Evolutionary conservation across 2,888 invertebrate genomes (phyloP).

Genomic region (Noctua janthina): DNA sequence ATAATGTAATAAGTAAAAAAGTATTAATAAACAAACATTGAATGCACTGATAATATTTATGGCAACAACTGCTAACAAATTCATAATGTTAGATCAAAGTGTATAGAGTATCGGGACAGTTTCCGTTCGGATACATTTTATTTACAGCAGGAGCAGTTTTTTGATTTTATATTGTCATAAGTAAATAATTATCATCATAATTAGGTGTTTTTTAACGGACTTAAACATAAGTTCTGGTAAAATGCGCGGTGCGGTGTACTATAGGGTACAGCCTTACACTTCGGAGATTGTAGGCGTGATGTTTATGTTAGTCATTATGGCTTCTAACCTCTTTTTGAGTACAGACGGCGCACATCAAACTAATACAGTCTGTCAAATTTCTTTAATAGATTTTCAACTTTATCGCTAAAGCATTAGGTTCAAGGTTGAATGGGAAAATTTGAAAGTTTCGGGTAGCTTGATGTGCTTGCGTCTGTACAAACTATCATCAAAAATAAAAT

Average conservation of each 20-base stretch:
- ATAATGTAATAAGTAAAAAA: not conserved
- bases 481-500: too few species aligned
- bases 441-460: too few species aligned
- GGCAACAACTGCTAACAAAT: not conserved
- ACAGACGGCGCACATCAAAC: too few species aligned
- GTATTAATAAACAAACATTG: not conserved
- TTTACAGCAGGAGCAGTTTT: not conserved
- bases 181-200: not conserved
- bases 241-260: not conserved
- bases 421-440: too few species aligned
- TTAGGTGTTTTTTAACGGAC: not conserved
- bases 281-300: not conserved
- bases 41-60: not conserved
- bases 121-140: constrained; percentile 45
- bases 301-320: not conserved
- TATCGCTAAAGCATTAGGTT: too few species aligned
- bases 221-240: not conserved
- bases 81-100: not conserved
- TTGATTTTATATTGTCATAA: not conserved
- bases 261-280: not conserved
- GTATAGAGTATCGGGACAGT: constrained; percentile 39
- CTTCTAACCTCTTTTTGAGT: not conserved
- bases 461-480: too few species aligned
- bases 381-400: too few species aligned
- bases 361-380: too few species aligned